Evolutionary conservation across 2,888 invertebrate species (phyloP).

Genomic region (Amphipoea oculea): DNA sequence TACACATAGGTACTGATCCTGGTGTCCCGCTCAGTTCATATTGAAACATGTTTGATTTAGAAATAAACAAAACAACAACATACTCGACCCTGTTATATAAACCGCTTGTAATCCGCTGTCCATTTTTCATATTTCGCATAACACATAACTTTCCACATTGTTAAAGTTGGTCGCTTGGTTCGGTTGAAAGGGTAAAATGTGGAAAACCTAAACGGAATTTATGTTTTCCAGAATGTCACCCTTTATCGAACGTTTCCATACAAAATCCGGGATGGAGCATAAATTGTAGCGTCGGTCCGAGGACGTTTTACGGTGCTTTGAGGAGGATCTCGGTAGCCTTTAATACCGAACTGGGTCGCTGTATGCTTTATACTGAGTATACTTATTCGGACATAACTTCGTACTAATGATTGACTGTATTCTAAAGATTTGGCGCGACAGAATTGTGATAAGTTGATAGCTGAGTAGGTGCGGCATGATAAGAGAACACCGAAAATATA

Average conservation of each 20-base stretch:
- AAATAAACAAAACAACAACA: constrained; percentile 2
- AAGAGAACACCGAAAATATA: background rate
- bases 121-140: constrained; percentile 59
- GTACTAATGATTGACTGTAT: constrained; percentile 3
- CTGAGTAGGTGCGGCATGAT: background rate
- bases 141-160: constrained; percentile 44
- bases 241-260: constrained; percentile 75
- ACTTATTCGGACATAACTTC: constrained; percentile 55
- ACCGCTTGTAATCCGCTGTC: constrained; percentile 24
- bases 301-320: constrained; percentile 76
- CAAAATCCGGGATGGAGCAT: constrained; percentile 75
- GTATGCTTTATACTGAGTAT: constrained; percentile 59
- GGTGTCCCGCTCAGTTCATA: background rate
- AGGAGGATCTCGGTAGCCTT: constrained; percentile 69
- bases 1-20: background rate
- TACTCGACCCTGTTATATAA: constrained; percentile 21
- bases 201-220: constrained; percentile 70
- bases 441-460: background rate
- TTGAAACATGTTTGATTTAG: background rate
- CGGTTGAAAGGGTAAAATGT: constrained; percentile 54
- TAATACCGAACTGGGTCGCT: constrained; percentile 50
- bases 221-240: constrained; percentile 73
- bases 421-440: background rate
- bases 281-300: constrained; percentile 75
- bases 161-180: constrained; percentile 47